Conservation (phyloP, 2,113 vertebrate species). For the Anser cygnoides region DNA sequence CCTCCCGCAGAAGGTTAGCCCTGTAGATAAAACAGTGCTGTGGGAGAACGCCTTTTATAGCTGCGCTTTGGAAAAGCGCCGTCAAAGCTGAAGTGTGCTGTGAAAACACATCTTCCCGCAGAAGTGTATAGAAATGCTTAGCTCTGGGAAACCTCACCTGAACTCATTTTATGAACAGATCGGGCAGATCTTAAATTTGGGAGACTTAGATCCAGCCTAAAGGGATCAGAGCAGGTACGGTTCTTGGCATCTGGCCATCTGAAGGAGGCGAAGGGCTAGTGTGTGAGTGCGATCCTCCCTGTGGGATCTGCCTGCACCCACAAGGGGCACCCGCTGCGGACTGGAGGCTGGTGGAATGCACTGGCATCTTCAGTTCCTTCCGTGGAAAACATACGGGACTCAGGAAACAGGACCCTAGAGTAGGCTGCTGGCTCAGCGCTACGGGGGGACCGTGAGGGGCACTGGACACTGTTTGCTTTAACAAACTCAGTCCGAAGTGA, state of each 20-base stretch:
- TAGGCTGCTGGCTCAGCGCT: background rate
- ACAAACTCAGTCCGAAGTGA: background rate
- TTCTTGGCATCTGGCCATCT: background rate
- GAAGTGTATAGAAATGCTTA: background rate
- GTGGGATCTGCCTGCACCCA: fast-evolving
- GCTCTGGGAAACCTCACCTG: background rate
- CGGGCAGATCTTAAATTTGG: fast-evolving
- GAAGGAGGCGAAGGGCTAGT: background rate
- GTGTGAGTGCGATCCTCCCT: background rate
- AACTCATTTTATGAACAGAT: background rate
- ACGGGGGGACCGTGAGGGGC: fast-evolving
- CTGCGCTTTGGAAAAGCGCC: background rate
- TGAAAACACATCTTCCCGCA: background rate
- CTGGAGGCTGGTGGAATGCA: fast-evolving
- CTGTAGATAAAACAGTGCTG: background rate
- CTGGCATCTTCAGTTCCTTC: background rate
- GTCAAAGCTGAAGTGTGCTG: background rate
- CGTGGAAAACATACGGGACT: fast-evolving
- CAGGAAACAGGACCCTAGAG: background rate
- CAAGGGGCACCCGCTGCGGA: background rate
- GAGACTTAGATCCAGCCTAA: background rate
- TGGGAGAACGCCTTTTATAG: background rate
- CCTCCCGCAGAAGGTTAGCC: background rate
- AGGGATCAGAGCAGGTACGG: background rate
- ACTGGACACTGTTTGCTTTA: background rate